Conservation (phyloP, 2,113 vertebrate species). For the Oenanthe melanoleuca region DNA sequence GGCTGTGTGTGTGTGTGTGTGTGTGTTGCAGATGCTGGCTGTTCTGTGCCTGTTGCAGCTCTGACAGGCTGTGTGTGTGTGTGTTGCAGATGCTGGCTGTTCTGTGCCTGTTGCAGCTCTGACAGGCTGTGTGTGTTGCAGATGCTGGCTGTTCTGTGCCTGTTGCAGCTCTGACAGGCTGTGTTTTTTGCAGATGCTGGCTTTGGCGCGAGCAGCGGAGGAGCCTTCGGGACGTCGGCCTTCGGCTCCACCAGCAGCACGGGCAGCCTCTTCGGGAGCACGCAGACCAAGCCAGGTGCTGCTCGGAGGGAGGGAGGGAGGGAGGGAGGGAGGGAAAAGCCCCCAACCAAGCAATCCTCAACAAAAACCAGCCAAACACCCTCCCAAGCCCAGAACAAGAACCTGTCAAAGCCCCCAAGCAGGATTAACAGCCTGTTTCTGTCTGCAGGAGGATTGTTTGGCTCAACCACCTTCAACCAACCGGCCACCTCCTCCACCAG, state of each 20-base stretch:
- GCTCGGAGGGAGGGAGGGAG: fast-evolving
- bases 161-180: not conserved
- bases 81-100: too few species aligned
- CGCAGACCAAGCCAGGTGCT: constrained; percentile 91
- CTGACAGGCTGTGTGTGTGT: too few species aligned
- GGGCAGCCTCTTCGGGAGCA: constrained; percentile 87
- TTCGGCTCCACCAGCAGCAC: constrained; percentile 88
- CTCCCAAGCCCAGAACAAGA: too few species aligned
- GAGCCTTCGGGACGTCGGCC: constrained; percentile 89
- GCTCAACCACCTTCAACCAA: constrained; percentile 89
- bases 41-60: too few species aligned
- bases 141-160: too few species aligned
- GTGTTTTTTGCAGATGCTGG: constrained; percentile 75
- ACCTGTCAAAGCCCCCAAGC: fast-evolving
- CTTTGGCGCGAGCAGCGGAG: constrained; percentile 83
- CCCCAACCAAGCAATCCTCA: fast-evolving
- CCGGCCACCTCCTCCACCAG: constrained; percentile 91
- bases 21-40: too few species aligned
- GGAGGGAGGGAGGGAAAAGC: fast-evolving
- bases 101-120: too few species aligned
- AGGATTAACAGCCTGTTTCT: not conserved
- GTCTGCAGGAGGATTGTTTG: constrained; percentile 89
- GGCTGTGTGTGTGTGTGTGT: too few species aligned
- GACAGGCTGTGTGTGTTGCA: too few species aligned
- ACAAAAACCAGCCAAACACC: fast-evolving